phyloP scores from a whole-genome alignment of 2,797 vertebrate genomes.

The Sebastes trivittatus region DNA sequence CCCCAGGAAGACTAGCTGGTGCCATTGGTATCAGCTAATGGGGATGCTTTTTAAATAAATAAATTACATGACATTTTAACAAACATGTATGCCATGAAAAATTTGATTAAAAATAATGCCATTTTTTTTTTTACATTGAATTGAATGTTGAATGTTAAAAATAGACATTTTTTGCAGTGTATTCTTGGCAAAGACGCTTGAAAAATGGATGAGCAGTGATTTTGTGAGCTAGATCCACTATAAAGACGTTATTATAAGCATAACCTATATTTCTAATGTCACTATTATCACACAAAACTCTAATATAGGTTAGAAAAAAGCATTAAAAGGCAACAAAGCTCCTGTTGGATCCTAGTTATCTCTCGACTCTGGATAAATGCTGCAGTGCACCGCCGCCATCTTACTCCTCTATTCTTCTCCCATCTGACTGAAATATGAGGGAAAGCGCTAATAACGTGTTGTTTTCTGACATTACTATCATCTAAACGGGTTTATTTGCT shows the following conservation, averaged over 20 bases:
- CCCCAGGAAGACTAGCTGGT: too few relatives aligned
- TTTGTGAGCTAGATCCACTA: neutral
- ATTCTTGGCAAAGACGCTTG: neutral
- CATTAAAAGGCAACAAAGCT: conserved; percentile 29
- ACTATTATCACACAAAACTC: rapidly evolving
- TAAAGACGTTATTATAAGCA: neutral
- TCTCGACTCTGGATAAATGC: conserved; percentile 72
- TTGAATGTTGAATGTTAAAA: neutral
- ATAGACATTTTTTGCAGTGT: neutral
- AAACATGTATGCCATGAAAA: neutral
- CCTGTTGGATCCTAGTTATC: conserved; percentile 46
- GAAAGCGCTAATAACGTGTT: neutral
- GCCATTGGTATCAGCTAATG: too few relatives aligned
- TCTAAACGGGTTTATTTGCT: neutral
- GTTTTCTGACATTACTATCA: neutral
- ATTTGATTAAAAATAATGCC: neutral
- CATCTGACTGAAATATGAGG: conserved; percentile 55
- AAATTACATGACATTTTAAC: neutral
- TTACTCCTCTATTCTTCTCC: conserved; percentile 83
- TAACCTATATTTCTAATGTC: rapidly evolving
- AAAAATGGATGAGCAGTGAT: conserved; percentile 39
- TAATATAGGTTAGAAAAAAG: rapidly evolving
- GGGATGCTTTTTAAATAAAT: too few relatives aligned
- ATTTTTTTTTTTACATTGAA: neutral
- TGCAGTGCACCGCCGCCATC: conserved; percentile 97